Evolutionary conservation across 2,888 invertebrate species (phyloP), one percentile per base, ranked within the genome.

Genomic region (Lutraria lutraria): DNA sequence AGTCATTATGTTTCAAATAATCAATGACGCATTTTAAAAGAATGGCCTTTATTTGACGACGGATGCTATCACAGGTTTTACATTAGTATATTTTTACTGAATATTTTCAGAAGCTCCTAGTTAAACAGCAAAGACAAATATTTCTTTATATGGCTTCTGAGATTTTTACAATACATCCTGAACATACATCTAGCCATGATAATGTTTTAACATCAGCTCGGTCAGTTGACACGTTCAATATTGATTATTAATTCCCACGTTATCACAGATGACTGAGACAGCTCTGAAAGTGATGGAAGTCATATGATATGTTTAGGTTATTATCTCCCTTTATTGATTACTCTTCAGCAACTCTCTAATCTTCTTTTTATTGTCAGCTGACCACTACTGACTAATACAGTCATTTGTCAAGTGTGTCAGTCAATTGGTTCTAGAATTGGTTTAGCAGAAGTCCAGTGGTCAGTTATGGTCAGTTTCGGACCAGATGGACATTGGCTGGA

Each of bases 321-420:
- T 87, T 72, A 87, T 53, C 72, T 82, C 81, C 87, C 87, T 54
- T 63, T 34, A 13, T 29, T 82, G 87, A 87, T 76, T 53, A 81
- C 87, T 87, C 87, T 87, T 82, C 76, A 76, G 81, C 54, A 54
- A 68, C 81, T 87, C 87, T 87, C 87, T 87, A 87, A 87, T 82
- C 85, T 34, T 34, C 80, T 85, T 80, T 79, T 76, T 29, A 79
- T 80, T 80, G 79, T 85, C 76, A 80, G n/a, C 56, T 85, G 85
- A 85, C 85, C 85, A 80, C 34, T 85, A 34, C 54, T 81, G 81
- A 81, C 81, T 54, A 81, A 81, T 53, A 21, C 52, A 25, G n/a
- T 21, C 43, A 81, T 81, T 80, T 85, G 85, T 76, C 85, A 79
- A 76, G n/a, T 52, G 72, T 52, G 76, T 84, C 53, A 56, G 80